Percentiles rank a stretch among this genome's conserved stretches.
phyloP scores from a whole-genome alignment of 2,113 vertebrate species.

The Plectropomus leopardus region DNA sequence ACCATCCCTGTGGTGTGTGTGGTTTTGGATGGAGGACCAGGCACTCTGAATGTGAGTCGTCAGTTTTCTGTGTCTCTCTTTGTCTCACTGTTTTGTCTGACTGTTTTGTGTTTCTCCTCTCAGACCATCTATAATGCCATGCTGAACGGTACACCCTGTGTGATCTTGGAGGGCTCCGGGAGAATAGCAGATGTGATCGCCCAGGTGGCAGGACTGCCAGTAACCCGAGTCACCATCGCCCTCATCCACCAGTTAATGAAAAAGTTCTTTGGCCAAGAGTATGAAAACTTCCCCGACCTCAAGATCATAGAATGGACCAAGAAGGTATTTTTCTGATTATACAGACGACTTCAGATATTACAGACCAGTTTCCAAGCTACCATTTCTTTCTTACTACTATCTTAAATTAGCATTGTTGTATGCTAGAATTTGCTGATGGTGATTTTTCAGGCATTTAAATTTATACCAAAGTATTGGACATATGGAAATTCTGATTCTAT shows the following conservation, averaged over 20 bases:
- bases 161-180: constrained; percentile 94
- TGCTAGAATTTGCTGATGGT: too few relatives aligned
- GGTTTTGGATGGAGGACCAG: constrained; percentile 94
- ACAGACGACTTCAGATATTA: neutral
- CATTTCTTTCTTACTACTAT: neutral
- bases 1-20: constrained; percentile 95
- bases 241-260: constrained; percentile 88
- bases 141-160: constrained; percentile 91
- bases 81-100: constrained; percentile 2
- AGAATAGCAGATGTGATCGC: constrained; percentile 95
- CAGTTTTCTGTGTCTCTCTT: neutral
- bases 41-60: constrained; percentile 92
- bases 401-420: too few relatives aligned
- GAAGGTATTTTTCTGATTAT: constrained; percentile 86
- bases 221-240: constrained; percentile 85
- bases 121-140: constrained; percentile 95
- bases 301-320: constrained; percentile 93
- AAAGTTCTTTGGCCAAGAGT: constrained; percentile 86
- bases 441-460: too few relatives aligned
- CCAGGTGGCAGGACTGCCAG: constrained; percentile 86
- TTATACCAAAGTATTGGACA: too few relatives aligned
- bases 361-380: neutral
- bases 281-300: constrained; percentile 85
- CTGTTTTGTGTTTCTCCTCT: constrained; percentile 11
- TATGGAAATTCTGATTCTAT: too few relatives aligned